Percentiles rank a stretch among this genome's conserved stretches.
Evolutionary conservation across 2,888 invertebrate genomes (phyloP).

Genomic region (Watsonalla binaria): DNA sequence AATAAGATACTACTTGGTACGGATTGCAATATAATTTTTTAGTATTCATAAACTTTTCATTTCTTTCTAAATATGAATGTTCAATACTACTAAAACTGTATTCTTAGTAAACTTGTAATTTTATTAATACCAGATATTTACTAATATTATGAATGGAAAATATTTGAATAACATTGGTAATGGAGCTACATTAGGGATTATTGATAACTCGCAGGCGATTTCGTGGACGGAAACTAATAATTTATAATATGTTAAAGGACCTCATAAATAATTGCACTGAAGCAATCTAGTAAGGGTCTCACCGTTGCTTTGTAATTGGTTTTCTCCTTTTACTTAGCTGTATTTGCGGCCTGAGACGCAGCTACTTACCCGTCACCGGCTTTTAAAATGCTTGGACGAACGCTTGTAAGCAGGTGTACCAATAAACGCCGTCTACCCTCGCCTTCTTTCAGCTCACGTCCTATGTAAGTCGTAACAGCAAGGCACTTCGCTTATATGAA

Average conservation of each 20-base stretch:
- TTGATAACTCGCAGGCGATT: too few species aligned
- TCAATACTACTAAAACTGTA: too few species aligned
- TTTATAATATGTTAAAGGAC: too few species aligned
- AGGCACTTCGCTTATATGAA: conserved; percentile 61
- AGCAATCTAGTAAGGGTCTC: not conserved
- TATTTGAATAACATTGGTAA: too few species aligned
- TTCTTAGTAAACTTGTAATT: too few species aligned
- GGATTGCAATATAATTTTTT: conserved; percentile 1
- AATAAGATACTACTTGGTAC: conserved; percentile 14
- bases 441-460: conserved; percentile 63
- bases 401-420: conserved; percentile 59
- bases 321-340: not conserved
- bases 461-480: conserved; percentile 52
- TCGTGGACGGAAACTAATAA: too few species aligned
- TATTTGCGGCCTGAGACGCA: not conserved
- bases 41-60: not conserved
- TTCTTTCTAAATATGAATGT: too few species aligned
- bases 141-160: too few species aligned
- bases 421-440: conserved; percentile 51
- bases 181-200: too few species aligned
- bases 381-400: conserved; percentile 34
- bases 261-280: too few species aligned
- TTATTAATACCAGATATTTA: too few species aligned
- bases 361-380: conserved; percentile 18
- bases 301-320: not conserved